Conservation (phyloP, 2,888 invertebrate species). For the Oxycera nigricornis region DNA sequence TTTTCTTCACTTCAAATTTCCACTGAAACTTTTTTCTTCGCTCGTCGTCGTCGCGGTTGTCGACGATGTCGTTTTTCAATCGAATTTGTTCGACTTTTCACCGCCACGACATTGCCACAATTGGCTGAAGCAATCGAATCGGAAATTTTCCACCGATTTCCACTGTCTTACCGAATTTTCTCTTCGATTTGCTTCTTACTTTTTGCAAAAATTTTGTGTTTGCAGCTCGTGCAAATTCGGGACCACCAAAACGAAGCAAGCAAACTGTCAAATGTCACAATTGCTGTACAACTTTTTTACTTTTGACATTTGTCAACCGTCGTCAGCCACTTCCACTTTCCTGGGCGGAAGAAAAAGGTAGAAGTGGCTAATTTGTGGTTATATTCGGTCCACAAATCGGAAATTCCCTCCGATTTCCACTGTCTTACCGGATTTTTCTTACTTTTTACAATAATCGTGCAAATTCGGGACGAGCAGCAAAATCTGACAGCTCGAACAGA, state of each 20-base stretch:
- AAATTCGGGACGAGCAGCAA: background rate
- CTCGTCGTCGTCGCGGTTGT: too few species aligned
- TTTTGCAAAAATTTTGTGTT: conserved; percentile 34
- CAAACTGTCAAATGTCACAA: conserved; percentile 1
- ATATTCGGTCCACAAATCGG: too few species aligned
- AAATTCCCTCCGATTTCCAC: background rate
- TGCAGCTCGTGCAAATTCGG: conserved; percentile 26
- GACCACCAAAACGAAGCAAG: too few species aligned
- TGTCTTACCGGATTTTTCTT: conserved; percentile 18
- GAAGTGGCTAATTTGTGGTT: too few species aligned
- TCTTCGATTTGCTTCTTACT: conserved; percentile 20
- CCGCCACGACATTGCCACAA: conserved; percentile 1
- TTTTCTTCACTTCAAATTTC: conserved; percentile 32
- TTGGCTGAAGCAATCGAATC: background rate
- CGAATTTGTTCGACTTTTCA: conserved; percentile 29
- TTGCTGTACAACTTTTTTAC: too few species aligned
- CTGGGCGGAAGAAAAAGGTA: too few species aligned
- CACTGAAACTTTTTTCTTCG: conserved; percentile 25
- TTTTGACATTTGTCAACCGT: too few species aligned
- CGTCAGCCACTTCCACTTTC: too few species aligned
- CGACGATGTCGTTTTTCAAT: too few species aligned
- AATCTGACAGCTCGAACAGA: too few species aligned
- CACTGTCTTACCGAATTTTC: conserved; percentile 16
- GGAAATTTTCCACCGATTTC: background rate
- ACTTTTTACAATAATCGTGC: conserved; percentile 25